Evolutionary conservation across 2,797 vertebrate species (phyloP).

Genomic region (Arnoldichthys spilopterus): DNA sequence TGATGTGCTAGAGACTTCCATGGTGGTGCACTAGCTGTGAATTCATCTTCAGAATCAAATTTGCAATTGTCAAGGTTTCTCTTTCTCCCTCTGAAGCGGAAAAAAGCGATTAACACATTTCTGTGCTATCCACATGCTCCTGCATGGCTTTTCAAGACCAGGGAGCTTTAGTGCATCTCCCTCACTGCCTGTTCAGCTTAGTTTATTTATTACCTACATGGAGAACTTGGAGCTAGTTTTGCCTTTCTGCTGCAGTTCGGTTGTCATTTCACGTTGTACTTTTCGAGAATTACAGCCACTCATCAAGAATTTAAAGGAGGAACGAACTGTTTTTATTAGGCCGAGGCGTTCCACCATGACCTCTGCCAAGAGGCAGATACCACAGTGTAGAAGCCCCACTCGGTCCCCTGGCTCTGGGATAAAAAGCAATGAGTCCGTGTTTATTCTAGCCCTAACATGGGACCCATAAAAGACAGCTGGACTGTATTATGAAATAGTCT

Average conservation of each 20-base stretch:
- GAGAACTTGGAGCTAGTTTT: not conserved
- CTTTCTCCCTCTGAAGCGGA: not conserved
- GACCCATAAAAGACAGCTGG: conserved; percentile 61
- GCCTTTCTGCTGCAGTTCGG: not conserved
- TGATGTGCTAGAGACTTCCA: conserved; percentile 12
- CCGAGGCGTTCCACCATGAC: conserved; percentile 15
- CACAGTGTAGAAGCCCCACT: conserved; percentile 22
- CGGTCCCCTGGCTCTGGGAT: conserved; percentile 28
- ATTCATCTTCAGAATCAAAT: conserved; percentile 20
- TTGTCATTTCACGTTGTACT: conserved; percentile 21
- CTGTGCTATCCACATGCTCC: not conserved
- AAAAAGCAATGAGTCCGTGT: conserved; percentile 35
- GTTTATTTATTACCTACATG: not conserved
- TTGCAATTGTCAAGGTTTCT: not conserved
- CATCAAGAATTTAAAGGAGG: not conserved
- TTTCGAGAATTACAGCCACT: conserved; percentile 5
- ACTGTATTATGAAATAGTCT: conserved; percentile 58
- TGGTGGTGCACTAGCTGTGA: conserved; percentile 10
- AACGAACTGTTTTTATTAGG: conserved; percentile 6
- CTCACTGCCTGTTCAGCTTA: not conserved
- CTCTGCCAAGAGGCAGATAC: conserved; percentile 33
- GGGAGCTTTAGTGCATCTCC: not conserved
- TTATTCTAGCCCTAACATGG: conserved; percentile 48
- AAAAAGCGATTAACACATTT: not conserved
- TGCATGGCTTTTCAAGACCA: not conserved